Evolutionary conservation across 2,113 vertebrate species (phyloP).

Genomic region (Nothobranchius kuhntae): DNA sequence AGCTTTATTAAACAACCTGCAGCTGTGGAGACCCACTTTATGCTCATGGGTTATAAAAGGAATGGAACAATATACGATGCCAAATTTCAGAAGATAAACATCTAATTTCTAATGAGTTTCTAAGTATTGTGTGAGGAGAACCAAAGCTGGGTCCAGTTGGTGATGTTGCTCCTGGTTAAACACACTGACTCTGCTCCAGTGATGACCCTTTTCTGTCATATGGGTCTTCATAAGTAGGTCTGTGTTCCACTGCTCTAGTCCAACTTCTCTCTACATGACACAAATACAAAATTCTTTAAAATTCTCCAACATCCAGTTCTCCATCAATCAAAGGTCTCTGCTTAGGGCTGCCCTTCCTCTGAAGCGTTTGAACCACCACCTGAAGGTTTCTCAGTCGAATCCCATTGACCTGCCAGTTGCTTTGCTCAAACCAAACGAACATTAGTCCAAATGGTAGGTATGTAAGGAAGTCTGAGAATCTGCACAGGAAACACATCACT

Average conservation of each 20-base stretch:
- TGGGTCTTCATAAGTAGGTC: constrained; percentile 71
- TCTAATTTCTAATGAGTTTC: too few relatives aligned
- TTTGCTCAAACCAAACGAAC: background rate
- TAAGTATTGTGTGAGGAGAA: background rate
- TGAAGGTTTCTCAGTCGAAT: background rate
- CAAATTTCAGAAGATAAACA: too few relatives aligned
- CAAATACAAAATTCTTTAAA: constrained; percentile 15
- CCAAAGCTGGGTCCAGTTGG: background rate
- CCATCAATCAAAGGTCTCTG: constrained; percentile 15
- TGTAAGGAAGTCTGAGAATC: too few relatives aligned
- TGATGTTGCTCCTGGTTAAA: constrained; percentile 11
- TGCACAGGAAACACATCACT: too few relatives aligned
- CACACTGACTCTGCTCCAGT: constrained; percentile 14
- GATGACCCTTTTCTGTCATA: constrained; percentile 62
- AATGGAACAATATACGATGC: too few relatives aligned
- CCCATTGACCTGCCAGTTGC: too few relatives aligned
- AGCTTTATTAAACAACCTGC: too few relatives aligned
- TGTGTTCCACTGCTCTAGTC: constrained; percentile 62
- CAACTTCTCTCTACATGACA: constrained; percentile 32
- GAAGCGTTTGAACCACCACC: background rate
- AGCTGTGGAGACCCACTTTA: too few relatives aligned
- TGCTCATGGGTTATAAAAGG: too few relatives aligned
- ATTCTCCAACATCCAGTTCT: background rate
- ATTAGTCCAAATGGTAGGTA: background rate
- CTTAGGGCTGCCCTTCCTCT: constrained; percentile 18